Percentiles rank a stretch among this genome's conserved stretches.
Conservation (phyloP, 1,140 invertebrate species). For the Aradophagus sp. region DNA sequence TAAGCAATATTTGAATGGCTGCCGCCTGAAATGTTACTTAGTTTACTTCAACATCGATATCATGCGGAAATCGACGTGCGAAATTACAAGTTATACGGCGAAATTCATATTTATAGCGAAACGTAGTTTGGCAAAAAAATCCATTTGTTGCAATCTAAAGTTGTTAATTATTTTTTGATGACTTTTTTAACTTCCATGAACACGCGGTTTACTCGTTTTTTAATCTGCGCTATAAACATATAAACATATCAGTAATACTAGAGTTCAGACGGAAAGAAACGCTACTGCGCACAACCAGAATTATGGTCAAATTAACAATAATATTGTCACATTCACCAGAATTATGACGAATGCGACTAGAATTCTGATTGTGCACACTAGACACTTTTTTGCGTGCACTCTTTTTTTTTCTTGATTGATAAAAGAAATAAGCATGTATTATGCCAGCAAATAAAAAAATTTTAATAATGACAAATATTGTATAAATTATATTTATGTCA, state of each 20-base stretch:
- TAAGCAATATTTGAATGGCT: conserved; percentile 17
- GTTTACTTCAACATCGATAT: conserved; percentile 12
- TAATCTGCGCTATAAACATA: too few relatives aligned
- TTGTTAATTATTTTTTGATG: conserved; percentile 12
- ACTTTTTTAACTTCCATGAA: conserved; percentile 9
- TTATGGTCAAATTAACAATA: too few relatives aligned
- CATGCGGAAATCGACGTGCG: background rate
- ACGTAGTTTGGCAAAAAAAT: conserved; percentile 13
- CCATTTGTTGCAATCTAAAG: conserved; percentile 9
- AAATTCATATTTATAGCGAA: too few relatives aligned
- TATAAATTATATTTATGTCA: too few relatives aligned
- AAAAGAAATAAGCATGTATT: too few relatives aligned
- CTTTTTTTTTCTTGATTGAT: too few relatives aligned
- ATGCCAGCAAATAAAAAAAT: too few relatives aligned
- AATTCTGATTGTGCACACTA: conserved; percentile 11
- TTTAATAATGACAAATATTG: too few relatives aligned
- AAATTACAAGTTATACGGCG: conserved; percentile 6
- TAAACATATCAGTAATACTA: too few relatives aligned
- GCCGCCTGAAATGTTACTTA: conserved; percentile 11
- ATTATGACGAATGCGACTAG: conserved; percentile 22
- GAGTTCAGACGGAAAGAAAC: too few relatives aligned
- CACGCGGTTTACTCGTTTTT: conserved; percentile 3
- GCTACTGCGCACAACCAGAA: too few relatives aligned
- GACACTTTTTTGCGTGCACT: background rate
- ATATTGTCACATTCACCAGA: too few relatives aligned